Base-by-base conservation (phyloP, 2,113 vertebrate genomes). In the Anhinga rufa region DNA sequence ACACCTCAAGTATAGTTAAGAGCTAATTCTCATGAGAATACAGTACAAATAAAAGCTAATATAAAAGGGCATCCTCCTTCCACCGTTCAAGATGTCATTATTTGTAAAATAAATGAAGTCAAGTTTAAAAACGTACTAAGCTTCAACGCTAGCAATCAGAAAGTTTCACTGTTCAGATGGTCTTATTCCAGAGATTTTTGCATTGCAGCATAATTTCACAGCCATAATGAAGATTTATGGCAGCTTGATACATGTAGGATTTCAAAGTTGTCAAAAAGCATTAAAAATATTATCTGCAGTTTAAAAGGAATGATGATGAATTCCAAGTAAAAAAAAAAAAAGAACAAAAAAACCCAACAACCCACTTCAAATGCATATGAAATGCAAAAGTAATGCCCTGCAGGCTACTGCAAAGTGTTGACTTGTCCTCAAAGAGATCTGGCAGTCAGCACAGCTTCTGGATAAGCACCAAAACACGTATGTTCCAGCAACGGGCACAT, bases 1-100 rank as follows among this genome's bases (percentile, higher is more conserved):
- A 98, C 97, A 98, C 92, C 97, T 98, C 97, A 97, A 97, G 97
- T 86, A 97, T 70, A 77, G n/a, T 95, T 96, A 96, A 81, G 89
- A 92, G 83, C 96, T 98, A 97, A 97, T 97, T 98, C 90, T 97
- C 90, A 93, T 96, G 66, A 94, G 96, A 98, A 97, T 95, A 96
- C 89, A 96, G 92, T 96, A 98, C 86, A 97, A 97, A 94, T 84
- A 95, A 92, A 88, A 96, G 82, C 86, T 97, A 96, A 93, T 95
- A 91, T 46, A 97, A 97, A 84, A 92, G 86, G 88, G 80, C 71
- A 68, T 68, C 90, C 52, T 96, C 88, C 74, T 76, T 62, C 77
- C 92, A 60, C 80, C 40, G 7, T 78, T 95, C 82, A 83, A 83
- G 90, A 85, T 94, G 95, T 88, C 82, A 89, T 95, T 96, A 70